Percentiles rank a stretch among this genome's conserved stretches.
phyloP scores from a whole-genome alignment of 2,888 invertebrate genomes.

The Tenthredo livida region DNA sequence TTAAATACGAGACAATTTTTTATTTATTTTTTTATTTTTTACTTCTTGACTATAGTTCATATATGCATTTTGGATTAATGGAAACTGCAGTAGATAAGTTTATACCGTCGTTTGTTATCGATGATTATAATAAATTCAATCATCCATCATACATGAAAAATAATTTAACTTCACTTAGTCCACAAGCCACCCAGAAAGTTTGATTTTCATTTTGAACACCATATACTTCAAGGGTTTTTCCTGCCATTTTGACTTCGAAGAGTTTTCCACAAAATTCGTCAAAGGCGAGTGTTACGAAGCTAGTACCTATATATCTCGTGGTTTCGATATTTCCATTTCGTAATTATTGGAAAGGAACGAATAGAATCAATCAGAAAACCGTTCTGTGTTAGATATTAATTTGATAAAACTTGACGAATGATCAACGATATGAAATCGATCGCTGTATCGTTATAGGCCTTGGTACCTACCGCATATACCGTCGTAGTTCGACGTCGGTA shows the following conservation, averaged over 20 bases:
- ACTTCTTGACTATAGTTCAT: not conserved
- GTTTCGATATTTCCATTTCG: not conserved
- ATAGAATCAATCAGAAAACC: not conserved
- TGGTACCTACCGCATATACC: not conserved
- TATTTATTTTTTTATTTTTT: not conserved
- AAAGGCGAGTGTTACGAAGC: not conserved
- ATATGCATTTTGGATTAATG: too few relatives aligned
- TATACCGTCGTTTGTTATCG: too few relatives aligned
- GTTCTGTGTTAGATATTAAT: not conserved
- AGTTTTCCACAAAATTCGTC: not conserved
- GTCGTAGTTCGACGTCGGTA: not conserved
- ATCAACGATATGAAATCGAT: not conserved
- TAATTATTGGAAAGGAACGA: not conserved
- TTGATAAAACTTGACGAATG: not conserved
- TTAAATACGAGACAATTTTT: too few relatives aligned
- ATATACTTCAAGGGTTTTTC: not conserved
- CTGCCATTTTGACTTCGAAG: not conserved
- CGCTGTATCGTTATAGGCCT: not conserved
- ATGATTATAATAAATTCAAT: too few relatives aligned
- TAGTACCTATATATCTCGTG: not conserved
- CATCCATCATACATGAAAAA: too few relatives aligned
- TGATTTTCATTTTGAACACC: not conserved
- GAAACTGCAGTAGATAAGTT: too few relatives aligned
- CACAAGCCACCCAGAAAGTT: not conserved
- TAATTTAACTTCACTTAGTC: not conserved